phyloP scores from a whole-genome alignment of 1,140 invertebrate genomes.

The Drosophila paulistorum region DNA sequence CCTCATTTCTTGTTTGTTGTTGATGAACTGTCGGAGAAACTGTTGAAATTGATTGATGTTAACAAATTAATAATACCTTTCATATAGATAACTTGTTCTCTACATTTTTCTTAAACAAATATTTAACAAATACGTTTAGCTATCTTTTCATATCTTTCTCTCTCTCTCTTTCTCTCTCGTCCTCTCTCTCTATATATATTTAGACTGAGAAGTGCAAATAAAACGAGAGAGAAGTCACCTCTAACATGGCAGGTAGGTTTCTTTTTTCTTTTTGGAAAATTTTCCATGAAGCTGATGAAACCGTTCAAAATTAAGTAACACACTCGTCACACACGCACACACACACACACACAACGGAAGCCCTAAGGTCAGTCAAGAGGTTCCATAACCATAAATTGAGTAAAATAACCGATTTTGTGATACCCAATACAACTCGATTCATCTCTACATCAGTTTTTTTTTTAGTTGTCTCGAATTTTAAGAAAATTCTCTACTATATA shows the following conservation, averaged over 20 bases:
- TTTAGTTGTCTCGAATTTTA: no score
- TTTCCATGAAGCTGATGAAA: constrained; percentile 33
- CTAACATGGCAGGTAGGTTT: constrained; percentile 45
- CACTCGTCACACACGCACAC: constrained; percentile 4
- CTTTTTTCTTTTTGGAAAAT: constrained; percentile 18
- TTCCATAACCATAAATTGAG: not conserved
- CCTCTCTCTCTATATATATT: constrained; percentile 19
- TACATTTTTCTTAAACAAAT: constrained; percentile 33
- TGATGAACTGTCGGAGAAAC: not conserved
- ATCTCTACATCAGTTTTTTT: no score
- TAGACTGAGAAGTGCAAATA: constrained; percentile 51
- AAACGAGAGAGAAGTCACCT: constrained; percentile 41
- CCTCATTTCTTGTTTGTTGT: not conserved
- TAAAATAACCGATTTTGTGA: not conserved
- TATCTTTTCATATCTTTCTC: constrained; percentile 11
- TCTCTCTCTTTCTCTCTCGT: constrained; percentile 20
- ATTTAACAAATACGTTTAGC: constrained; percentile 15
- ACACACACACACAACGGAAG: not conserved
- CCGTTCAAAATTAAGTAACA: constrained; percentile 16
- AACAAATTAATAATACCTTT: constrained; percentile 12
- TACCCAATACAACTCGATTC: not conserved
- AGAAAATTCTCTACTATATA: no score
- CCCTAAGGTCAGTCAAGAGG: constrained; percentile 11
- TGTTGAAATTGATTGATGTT: constrained; percentile 26
- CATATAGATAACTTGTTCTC: constrained; percentile 16